Evolutionary conservation across 2,888 invertebrate genomes (phyloP).

Genomic region (Orchesella flavescens): DNA sequence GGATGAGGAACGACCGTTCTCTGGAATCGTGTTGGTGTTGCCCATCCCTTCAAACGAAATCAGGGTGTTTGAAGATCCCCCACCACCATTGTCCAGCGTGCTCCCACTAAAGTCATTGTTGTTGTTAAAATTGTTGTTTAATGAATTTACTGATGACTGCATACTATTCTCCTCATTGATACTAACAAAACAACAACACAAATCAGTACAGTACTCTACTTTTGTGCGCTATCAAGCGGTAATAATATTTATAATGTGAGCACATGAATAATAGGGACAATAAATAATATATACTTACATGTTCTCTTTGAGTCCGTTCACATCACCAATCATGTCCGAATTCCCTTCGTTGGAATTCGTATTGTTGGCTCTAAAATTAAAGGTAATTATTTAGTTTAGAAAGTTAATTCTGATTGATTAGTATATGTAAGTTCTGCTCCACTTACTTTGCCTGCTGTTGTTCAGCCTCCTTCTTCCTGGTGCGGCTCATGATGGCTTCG

Average conservation of each 20-base stretch:
- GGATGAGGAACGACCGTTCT: no score
- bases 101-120: conserved; percentile 64
- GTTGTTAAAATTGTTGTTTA: conserved; percentile 69
- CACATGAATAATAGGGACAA: not conserved
- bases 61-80: conserved; percentile 29
- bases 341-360: conserved; percentile 56
- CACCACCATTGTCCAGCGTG: conserved; percentile 30
- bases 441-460: conserved; percentile 69
- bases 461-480: conserved; percentile 78
- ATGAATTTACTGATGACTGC: conserved; percentile 65
- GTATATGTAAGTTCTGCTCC: not conserved
- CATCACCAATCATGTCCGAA: conserved; percentile 56
- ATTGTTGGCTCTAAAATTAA: conserved; percentile 47
- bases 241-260: not conserved
- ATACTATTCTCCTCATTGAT: conserved; percentile 60
- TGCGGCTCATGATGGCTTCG: conserved; percentile 93
- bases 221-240: not conserved
- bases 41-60: conserved; percentile 65
- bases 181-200: conserved; percentile 34
- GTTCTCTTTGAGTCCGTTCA: conserved; percentile 62
- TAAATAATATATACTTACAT: conserved; percentile 48
- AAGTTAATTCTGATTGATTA: not conserved
- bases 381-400: not conserved
- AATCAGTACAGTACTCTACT: not conserved
- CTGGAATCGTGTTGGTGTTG: not conserved